A percentile compares a stretch with the other conserved stretches of the same genome.
phyloP scores from a whole-genome alignment of 2,113 vertebrate genomes.

The Scartelaos histophorus region DNA sequence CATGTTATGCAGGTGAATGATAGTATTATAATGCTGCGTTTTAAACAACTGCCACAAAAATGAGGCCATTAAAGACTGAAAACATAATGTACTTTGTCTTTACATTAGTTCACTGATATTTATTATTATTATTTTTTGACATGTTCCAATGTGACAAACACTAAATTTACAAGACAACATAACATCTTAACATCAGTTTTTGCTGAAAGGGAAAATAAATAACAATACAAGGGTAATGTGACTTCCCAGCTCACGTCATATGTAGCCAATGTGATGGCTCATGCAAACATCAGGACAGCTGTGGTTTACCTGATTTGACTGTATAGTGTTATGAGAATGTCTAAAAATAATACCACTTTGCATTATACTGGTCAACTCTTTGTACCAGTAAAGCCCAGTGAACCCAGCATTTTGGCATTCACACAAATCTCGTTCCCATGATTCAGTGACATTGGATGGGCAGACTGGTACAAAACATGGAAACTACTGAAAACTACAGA shows the following conservation, averaged over 20 bases:
- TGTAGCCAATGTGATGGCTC: not conserved
- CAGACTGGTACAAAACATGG: slow-evolving; percentile 37
- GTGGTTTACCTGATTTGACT: not conserved
- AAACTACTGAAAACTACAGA: slow-evolving; percentile 35
- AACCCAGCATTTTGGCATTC: not conserved
- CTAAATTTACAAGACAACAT: no score
- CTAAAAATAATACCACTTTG: not conserved
- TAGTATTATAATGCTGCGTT: not conserved
- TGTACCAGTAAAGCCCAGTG: not conserved
- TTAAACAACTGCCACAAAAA: not conserved
- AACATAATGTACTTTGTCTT: no score
- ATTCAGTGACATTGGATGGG: slow-evolving; percentile 10
- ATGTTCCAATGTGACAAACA: no score
- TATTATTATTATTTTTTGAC: no score
- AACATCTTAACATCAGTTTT: not conserved
- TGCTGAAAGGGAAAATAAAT: not conserved
- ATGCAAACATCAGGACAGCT: not conserved
- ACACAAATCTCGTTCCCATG: not conserved
- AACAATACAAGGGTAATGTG: not conserved
- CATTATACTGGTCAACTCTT: not conserved
- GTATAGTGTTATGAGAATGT: not conserved
- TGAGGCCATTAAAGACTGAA: not conserved
- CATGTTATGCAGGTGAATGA: not conserved
- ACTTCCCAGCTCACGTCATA: not conserved
- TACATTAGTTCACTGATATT: no score